Evolutionary conservation across 37 sponge, comb jelly and placozoan species (phyloP).

Genomic region (Cladorhizidae sp.): DNA sequence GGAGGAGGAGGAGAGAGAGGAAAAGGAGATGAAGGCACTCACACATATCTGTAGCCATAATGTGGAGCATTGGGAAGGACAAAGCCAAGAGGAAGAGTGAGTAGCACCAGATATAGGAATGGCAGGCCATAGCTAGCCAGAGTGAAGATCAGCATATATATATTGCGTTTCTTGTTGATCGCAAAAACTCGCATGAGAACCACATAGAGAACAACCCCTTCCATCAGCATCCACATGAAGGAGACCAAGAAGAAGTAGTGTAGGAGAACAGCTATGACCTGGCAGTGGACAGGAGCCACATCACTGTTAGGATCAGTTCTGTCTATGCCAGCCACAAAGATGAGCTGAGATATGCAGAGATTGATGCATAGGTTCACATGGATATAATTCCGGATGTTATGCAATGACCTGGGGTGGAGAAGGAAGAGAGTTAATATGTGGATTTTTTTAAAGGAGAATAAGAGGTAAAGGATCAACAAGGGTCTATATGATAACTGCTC

Average conservation of each 20-base stretch:
- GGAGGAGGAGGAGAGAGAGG: too few species aligned
- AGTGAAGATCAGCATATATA: conserved; percentile 17
- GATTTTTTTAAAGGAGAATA: too few species aligned
- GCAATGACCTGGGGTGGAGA: conserved; percentile 38
- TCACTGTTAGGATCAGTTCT: not conserved
- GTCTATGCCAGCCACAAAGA: conserved; percentile 44
- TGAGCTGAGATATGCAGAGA: conserved; percentile 49
- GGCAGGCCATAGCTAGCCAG: conserved; percentile 29
- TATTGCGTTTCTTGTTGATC: not conserved
- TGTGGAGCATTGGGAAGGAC: not conserved
- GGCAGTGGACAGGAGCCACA: conserved; percentile 12
- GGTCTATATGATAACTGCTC: too few species aligned
- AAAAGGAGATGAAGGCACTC: not conserved
- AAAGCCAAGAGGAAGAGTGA: conserved; percentile 21
- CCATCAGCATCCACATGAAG: conserved; percentile 89
- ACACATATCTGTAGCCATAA: conserved; percentile 13
- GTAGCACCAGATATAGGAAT: conserved; percentile 9
- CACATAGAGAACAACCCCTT: conserved; percentile 68
- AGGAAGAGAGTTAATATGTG: not conserved
- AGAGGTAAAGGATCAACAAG: too few species aligned
- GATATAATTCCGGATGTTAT: conserved; percentile 51
- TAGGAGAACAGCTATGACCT: conserved; percentile 43
- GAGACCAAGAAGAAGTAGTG: conserved; percentile 58
- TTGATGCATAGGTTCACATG: conserved; percentile 64
- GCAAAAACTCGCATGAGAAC: conserved; percentile 60